Base-by-base conservation (phyloP, 92 coral and sea anemone species). In the Ricordea florida region DNA sequence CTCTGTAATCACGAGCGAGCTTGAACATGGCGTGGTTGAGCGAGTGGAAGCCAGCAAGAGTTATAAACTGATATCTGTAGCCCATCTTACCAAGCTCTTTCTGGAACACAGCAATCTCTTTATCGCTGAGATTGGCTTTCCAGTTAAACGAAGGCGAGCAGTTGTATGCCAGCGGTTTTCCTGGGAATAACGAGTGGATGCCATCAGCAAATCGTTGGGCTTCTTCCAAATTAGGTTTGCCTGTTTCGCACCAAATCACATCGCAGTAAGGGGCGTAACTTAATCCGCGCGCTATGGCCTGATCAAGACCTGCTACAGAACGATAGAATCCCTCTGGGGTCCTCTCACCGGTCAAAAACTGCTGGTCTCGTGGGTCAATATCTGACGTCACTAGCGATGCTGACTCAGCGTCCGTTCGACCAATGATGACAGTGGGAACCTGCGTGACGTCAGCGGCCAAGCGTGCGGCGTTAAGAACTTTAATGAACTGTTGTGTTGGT, bases 111-210 rank as follows among this genome's bases (percentile, higher is more conserved):
- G 92, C 96, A 31, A 94, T 94, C 62, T 94, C 94, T 18, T 45
- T 83, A 80, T 94, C 98, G 32, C 81, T 72, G 23, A 94, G 97
- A 79, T 94, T 94, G 20, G 98, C 98, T 55, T 85, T 94, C 98
- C 98, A 94, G 97, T 94, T 94, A 74, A 94, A 94, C 1, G 98
- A 94, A 14, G 98, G 98, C 20, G 98, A 94, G 64, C 98, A 94
- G 87, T 94, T 94, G 75, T 94, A 94, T n/a, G 98, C 98, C 3
- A 94, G 93, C 22, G 98, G 98, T 60, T 94, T 94, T 8, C 97
- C 98, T 24, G 98, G 98, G 48, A 77, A 94, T 55, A 62, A 50
- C 10, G 97, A 89, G 66, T 94, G 98, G 67, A 94, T 76, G 26
- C 94, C 97, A 37, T 87, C 79, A 15, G 98, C 97, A 85, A 94